Percentiles rank a stretch among this genome's conserved stretches.
These are phyloP conservation scores for Sclerodermus sp. DNA, from an alignment of 2,888 invertebrate genomes.

Conservation along the genomic window DNA sequence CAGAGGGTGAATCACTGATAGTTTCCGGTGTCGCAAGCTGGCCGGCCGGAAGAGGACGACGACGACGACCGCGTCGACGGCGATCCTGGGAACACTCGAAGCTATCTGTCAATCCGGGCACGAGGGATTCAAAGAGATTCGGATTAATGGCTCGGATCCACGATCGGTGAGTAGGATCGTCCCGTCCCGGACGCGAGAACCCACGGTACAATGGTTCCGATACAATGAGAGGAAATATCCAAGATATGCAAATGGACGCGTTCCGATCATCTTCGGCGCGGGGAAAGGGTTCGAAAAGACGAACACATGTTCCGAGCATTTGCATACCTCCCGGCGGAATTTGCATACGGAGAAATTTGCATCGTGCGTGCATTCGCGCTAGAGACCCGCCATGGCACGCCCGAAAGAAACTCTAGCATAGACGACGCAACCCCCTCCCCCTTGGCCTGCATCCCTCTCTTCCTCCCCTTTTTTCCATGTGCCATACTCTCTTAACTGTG, in stretches of 20 bases:
- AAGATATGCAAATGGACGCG: constrained; percentile 56
- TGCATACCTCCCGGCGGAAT: constrained; percentile 47
- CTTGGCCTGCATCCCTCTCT: constrained; percentile 3
- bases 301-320: constrained; percentile 54
- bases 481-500: constrained; percentile 15
- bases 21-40: constrained; percentile 1
- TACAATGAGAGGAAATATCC: constrained; percentile 58
- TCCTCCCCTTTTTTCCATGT: background rate
- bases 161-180: constrained; percentile 35
- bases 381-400: constrained; percentile 15
- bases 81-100: constrained; percentile 52
- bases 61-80: constrained; percentile 7
- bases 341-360: constrained; percentile 57
- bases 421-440: constrained; percentile 15
- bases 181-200: constrained; percentile 32
- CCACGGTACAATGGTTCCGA: constrained; percentile 48
- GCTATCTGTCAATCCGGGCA: constrained; percentile 55
- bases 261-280: constrained; percentile 54
- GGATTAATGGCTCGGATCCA: constrained; percentile 56
- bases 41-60: constrained; percentile 13
- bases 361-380: constrained; percentile 48
- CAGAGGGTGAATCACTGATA: too few species aligned
- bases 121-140: constrained; percentile 51
- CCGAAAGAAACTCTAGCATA: constrained; percentile 15
- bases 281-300: constrained; percentile 51